A percentile compares a stretch with the other conserved stretches of the same genome.
Evolutionary conservation across 2,113 vertebrate genomes (phyloP).

Genomic region (Myiozetetes cayanensis): DNA sequence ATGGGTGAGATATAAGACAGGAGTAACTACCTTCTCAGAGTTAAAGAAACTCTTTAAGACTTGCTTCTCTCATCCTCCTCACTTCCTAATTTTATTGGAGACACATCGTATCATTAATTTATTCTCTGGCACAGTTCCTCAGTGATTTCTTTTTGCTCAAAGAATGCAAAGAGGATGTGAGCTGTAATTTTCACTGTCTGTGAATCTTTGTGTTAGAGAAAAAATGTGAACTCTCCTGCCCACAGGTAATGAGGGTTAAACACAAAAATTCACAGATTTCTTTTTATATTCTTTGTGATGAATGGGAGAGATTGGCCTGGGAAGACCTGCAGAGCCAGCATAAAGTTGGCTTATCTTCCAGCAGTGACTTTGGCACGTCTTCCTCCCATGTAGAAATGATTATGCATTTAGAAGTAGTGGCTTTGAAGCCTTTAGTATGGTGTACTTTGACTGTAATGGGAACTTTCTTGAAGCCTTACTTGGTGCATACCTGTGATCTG

Average conservation of each 20-base stretch:
- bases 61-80: neutral
- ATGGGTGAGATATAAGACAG: neutral
- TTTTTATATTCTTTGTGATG: neutral
- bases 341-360: neutral
- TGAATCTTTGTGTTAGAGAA: neutral
- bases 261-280: neutral
- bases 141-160: neutral
- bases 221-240: neutral
- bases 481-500: accelerated
- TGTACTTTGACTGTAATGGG: neutral
- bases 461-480: neutral
- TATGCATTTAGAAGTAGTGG: neutral
- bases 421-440: constrained; percentile 1
- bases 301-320: neutral
- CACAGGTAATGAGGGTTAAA: constrained; percentile 2
- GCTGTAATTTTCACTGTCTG: constrained; percentile 20
- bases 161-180: constrained; percentile 16
- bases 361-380: neutral
- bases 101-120: neutral
- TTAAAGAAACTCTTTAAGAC: neutral
- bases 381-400: neutral
- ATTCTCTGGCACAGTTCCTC: neutral
- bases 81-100: constrained; percentile 42
- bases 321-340: neutral
- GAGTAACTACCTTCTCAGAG: neutral